Evolutionary conservation across 2,888 invertebrate species (phyloP).

Genomic region (Melipona bicolor): DNA sequence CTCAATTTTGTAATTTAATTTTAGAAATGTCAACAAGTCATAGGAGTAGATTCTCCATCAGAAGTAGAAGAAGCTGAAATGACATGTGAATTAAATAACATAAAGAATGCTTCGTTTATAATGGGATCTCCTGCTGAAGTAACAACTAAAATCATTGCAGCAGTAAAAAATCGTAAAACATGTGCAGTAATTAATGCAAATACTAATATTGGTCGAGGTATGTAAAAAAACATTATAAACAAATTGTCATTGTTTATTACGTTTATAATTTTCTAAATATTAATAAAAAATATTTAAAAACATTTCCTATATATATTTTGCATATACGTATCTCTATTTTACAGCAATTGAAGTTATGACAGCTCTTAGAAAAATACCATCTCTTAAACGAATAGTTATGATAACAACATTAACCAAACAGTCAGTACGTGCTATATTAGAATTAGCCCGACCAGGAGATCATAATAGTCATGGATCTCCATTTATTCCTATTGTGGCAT

Average conservation of each 20-base stretch:
- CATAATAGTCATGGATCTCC: conserved; percentile 74
- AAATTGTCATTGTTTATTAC: no score
- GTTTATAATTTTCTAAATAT: neutral
- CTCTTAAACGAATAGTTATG: conserved; percentile 79
- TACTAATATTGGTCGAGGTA: conserved; percentile 80
- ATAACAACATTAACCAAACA: conserved; percentile 82
- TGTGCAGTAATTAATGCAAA: conserved; percentile 80
- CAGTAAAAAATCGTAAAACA: conserved; percentile 74
- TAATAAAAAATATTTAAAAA: neutral
- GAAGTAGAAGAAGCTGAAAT: conserved; percentile 83
- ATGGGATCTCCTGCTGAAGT: conserved; percentile 79
- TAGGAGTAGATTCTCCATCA: conserved; percentile 80
- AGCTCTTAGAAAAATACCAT: conserved; percentile 77
- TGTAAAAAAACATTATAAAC: conserved; percentile 33
- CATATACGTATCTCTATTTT: conserved; percentile 36
- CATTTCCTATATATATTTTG: neutral
- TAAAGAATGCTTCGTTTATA: conserved; percentile 81
- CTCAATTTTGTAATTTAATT: conserved; percentile 9
- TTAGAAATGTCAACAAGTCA: conserved; percentile 81
- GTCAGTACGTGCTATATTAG: conserved; percentile 82
- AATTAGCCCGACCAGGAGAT: conserved; percentile 79
- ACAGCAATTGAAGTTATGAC: conserved; percentile 80
- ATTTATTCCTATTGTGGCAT: conserved; percentile 80
- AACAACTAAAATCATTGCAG: conserved; percentile 73
- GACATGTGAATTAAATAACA: conserved; percentile 80